Conservation (phyloP, 2,888 invertebrate species). For the Agrilus biguttatus region DNA sequence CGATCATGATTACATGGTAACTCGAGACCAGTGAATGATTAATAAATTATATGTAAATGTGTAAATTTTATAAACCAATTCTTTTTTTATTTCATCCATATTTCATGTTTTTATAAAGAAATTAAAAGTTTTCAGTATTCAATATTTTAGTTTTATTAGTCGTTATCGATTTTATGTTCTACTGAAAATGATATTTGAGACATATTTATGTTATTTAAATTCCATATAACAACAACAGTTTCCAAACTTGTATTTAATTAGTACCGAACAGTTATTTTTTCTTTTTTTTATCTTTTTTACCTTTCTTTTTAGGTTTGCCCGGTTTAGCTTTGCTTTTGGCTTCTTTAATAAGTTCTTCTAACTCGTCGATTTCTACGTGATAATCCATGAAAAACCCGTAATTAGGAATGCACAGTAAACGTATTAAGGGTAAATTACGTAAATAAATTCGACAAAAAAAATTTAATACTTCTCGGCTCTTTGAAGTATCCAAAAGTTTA, state of each 20-base stretch:
- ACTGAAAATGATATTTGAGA: conserved; percentile 3
- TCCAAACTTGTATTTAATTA: conserved; percentile 1
- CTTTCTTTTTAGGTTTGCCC: conserved; percentile 11
- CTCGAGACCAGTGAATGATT: conserved; percentile 9
- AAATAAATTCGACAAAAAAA: conserved; percentile 26
- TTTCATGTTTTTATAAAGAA: not conserved
- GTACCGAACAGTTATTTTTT: conserved; percentile 3
- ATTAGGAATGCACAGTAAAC: conserved; percentile 24
- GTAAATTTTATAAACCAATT: not conserved
- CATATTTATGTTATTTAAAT: too few species aligned
- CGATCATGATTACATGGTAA: conserved; percentile 14
- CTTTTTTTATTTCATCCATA: conserved; percentile 1
- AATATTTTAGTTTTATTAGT: conserved; percentile 1
- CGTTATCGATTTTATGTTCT: conserved; percentile 1
- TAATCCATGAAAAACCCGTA: conserved; percentile 23
- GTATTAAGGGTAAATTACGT: conserved; percentile 25
- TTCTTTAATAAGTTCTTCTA: conserved; percentile 8
- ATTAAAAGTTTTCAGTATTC: not conserved
- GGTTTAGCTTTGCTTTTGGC: conserved; percentile 7
- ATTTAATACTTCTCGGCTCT: conserved; percentile 20
- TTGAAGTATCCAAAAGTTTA: conserved; percentile 22
- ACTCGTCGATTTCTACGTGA: conserved; percentile 14
- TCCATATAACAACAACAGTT: too few species aligned
- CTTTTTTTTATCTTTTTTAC: conserved; percentile 10
- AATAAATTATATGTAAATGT: not conserved